phyloP scores from a whole-genome alignment of 2,888 invertebrate genomes.

The Caenorhabditis becei region DNA sequence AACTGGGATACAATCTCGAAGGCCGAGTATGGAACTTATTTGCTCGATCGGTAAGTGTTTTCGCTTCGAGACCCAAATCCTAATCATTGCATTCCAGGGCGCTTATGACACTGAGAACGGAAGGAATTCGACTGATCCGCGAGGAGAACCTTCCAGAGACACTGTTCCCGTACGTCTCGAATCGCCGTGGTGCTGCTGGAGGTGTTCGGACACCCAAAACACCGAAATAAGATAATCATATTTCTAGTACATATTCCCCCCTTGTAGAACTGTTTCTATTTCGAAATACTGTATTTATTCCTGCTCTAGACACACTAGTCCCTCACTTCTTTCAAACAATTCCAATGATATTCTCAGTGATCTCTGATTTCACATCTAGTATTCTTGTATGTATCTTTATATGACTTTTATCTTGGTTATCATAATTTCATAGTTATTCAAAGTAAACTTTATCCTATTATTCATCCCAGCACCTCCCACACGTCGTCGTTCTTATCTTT shows the following conservation, averaged over 20 bases:
- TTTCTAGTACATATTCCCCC: neutral
- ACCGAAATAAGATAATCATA: slow-evolving; percentile 45
- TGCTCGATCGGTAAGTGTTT: slow-evolving; percentile 56
- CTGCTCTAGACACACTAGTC: neutral
- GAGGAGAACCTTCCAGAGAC: slow-evolving; percentile 53
- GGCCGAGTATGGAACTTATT: slow-evolving; percentile 72
- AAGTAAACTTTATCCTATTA: neutral
- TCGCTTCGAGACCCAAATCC: too few species aligned
- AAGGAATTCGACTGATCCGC: slow-evolving; percentile 52
- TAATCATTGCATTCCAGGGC: slow-evolving; percentile 32
- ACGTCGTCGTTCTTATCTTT: slow-evolving; percentile 10
- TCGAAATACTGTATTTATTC: slow-evolving; percentile 1
- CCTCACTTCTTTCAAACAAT: neutral
- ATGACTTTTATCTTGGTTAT: neutral
- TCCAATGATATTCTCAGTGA: slow-evolving; percentile 4
- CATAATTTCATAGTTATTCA: too few species aligned
- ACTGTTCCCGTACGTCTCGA: slow-evolving; percentile 48
- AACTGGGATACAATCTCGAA: slow-evolving; percentile 67
- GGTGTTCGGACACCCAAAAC: slow-evolving; percentile 56
- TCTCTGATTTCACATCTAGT: slow-evolving; percentile 1
- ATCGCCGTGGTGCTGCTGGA: slow-evolving; percentile 43
- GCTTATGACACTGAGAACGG: slow-evolving; percentile 35
- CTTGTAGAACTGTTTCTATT: slow-evolving; percentile 8
- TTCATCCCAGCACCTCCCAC: slow-evolving; percentile 15
- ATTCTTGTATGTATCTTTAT: neutral